These are phyloP conservation scores for Pentalonia nigronervosa DNA, from an alignment of 1,140 invertebrate species.

Conservation along the genomic window DNA sequence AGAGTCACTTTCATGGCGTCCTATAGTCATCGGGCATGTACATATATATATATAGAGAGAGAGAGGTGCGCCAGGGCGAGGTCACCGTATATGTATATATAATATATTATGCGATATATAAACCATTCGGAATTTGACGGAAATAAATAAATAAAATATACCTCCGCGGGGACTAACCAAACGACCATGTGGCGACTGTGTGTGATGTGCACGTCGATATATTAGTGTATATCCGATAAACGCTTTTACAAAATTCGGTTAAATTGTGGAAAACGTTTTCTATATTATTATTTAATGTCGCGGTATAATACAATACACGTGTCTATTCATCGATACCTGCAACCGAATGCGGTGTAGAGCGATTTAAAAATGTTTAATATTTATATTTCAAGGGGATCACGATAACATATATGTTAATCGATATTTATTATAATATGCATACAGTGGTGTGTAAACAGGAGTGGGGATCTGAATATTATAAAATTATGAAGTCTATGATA, in stretches of 20 bases:
- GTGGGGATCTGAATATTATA: too few species aligned
- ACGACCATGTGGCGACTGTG: not conserved
- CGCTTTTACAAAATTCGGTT: not conserved
- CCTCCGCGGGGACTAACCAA: not conserved
- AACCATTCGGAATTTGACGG: not conserved
- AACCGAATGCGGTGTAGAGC: not conserved
- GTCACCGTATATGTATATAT: not conserved
- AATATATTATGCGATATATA: not conserved
- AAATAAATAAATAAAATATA: slow-evolving; percentile 32
- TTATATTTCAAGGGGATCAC: not conserved
- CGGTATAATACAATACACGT: not conserved
- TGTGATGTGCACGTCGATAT: not conserved
- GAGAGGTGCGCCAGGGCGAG: slow-evolving; percentile 49
- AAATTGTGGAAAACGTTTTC: not conserved
- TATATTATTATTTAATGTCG: not conserved
- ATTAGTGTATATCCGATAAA: not conserved
- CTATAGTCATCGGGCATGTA: not conserved
- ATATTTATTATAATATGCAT: too few species aligned
- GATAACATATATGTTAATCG: not conserved
- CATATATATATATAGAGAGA: not conserved
- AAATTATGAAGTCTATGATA: too few species aligned
- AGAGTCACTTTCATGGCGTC: not conserved
- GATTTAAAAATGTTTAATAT: not conserved
- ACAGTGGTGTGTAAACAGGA: too few species aligned
- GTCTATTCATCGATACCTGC: not conserved